Base-by-base conservation (phyloP, 2,888 invertebrate species). In the Polymixis lichenea region DNA sequence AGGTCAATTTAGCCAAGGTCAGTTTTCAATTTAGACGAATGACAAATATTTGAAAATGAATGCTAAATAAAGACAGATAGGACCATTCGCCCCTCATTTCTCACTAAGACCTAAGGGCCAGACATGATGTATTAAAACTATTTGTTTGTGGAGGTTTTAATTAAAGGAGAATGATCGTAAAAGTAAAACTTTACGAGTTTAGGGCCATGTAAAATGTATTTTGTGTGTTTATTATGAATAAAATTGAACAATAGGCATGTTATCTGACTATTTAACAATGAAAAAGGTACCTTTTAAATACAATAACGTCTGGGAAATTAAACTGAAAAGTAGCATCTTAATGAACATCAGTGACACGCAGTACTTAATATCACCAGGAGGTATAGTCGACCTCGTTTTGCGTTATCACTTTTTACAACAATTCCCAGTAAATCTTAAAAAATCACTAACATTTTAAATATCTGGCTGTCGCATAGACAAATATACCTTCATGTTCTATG, bases 81-180 rank as follows among this genome's bases (percentile, higher is more conserved):
- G 15, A 51, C 22, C 11, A 51, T 67, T 32, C 5, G 15, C 9
- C 46, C 46, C 8, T 15, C 28, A 56, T 78, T 78, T 78, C 56
- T 51, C 13, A 78, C 49, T 64, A 25, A 19, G 15, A 49, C 17
- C 22, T 55, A 62, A 58, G 25, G 19, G 17, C 5, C 8, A 28
- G 43, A 53, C 62, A 1, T 53, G 8, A 8, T 53, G 1, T 32
- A 32, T 68, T 22, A 22, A 13, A 74, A 49, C 32, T 62, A 78
- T 72, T 78, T 62, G 19, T 32, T 19, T 38, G 38, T 51, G 19
- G 13, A 17, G 28, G 62, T 13, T 74, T 73, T 78, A 78, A 79
- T 79, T 43, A 74, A 64, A 74, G 13, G 6, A 53, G 15, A 25
- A 53, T 64, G 53, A 56, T 62, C 49, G 19, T 53, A 22, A 17